Base-by-base conservation (phyloP, 2,113 vertebrate species). In the Chaetops frenatus region DNA sequence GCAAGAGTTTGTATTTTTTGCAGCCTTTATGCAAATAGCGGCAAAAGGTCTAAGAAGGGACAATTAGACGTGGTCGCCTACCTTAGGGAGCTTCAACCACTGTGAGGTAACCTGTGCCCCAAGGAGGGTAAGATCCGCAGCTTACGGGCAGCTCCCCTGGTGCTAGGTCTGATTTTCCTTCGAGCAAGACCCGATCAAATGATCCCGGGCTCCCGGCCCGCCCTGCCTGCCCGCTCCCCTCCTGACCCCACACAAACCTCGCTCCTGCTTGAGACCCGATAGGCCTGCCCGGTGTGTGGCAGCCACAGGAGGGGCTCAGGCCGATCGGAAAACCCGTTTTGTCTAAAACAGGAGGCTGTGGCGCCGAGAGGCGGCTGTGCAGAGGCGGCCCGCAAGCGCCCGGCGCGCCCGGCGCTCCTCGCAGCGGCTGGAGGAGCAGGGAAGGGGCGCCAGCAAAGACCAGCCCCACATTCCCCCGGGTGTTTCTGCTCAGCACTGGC, bases 391-490 rank as follows among this genome's bases (percentile, higher is more conserved):
- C 12, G 7, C 61, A 33, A 74, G 16, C 15, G 21, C 19, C 29
- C n/a, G 9, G n/a, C 4, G 40, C 5, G 10, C 36, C 56, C 40
- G 16, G n/a, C 27, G 5, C n/a, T 24, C 27, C 29, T 6, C 4
- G 16, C 60, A 27, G 33, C 13, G 40, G 24, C 18, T 15, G 25
- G 24, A 8, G 17, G n/a, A 21, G 42, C 42, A 9, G 44, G 23
- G 47, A 51, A 33, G 23, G 36, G 36, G 38, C 4, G 7, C 57
- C 27, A 1, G 54, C 15, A 18, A 11, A 57, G n/a, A 7, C 17
- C 11, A 20, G 27, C 21, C 38, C 7, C 42, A 2, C 61, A 2
- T 17, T 22, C 2, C 31, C 20, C 58, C 0, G 21, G 1, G 5
- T 6, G 15, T 25, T 62, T 36, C 20, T 28, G 35, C 9, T 28